These are phyloP conservation scores for Blennius ocellaris DNA, from an alignment of 2,113 vertebrate genomes.

Conservation along the genomic window DNA sequence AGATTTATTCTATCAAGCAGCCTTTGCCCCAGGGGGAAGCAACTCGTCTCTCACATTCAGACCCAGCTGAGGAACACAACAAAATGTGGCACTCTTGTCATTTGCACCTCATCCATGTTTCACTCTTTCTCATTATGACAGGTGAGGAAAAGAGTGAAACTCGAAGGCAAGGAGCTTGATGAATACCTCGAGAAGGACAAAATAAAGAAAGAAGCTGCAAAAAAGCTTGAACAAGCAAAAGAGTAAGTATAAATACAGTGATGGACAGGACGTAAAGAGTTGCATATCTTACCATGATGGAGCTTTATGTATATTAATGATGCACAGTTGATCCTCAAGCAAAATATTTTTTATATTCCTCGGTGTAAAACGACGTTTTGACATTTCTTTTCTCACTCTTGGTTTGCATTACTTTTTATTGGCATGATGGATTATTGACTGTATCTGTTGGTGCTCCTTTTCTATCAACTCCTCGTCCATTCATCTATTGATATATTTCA, in stretches of 20 bases:
- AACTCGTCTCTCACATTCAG: constrained; percentile 27
- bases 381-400: not conserved
- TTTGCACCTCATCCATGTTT: constrained; percentile 17
- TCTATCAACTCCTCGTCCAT: too few species aligned
- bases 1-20: not conserved
- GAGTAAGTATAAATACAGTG: constrained; percentile 85
- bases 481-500: too few species aligned
- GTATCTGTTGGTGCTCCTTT: too few species aligned
- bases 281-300: not conserved
- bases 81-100: constrained; percentile 29
- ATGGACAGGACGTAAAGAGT: not conserved
- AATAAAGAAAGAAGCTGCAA: constrained; percentile 96
- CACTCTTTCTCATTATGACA: constrained; percentile 59
- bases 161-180: constrained; percentile 97
- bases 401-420: too few species aligned
- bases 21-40: constrained; percentile 1
- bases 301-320: not conserved
- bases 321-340: too few species aligned
- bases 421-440: too few species aligned
- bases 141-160: constrained; percentile 95
- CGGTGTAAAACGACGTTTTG: not conserved
- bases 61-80: not conserved
- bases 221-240: constrained; percentile 98
- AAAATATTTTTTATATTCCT: too few species aligned
- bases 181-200: constrained; percentile 97